Evolutionary conservation across 2,113 vertebrate genomes (phyloP).

Genomic region (Megaceryle maxima): DNA sequence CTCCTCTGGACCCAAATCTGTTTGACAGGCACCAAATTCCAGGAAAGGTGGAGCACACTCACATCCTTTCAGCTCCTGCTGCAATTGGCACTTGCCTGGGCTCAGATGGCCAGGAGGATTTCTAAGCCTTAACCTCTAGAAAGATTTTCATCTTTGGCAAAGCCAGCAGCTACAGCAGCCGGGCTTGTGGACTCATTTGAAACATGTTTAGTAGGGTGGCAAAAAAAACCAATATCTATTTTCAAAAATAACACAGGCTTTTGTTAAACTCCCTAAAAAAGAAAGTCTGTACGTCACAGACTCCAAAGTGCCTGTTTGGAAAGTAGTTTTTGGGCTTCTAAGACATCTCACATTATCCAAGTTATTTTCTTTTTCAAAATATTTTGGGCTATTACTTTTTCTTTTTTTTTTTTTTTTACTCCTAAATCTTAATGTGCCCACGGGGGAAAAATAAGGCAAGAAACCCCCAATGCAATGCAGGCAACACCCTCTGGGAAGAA

Average conservation of each 20-base stretch:
- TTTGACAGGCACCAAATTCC: not conserved
- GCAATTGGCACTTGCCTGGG: not conserved
- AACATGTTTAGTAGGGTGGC: accelerated
- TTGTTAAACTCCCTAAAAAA: not conserved
- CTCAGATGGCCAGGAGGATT: not conserved
- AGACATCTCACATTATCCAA: not conserved
- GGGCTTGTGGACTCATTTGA: not conserved
- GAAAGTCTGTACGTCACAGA: not conserved
- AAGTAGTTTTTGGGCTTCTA: not conserved
- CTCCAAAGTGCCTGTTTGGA: not conserved
- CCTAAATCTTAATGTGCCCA: not conserved
- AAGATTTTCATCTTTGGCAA: not conserved
- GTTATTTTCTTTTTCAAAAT: not conserved
- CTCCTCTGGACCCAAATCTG: not conserved
- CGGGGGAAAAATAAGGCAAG: not conserved
- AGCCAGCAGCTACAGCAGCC: not conserved
- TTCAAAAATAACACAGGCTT: not conserved
- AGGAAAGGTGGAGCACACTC: not conserved
- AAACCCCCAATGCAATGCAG: accelerated
- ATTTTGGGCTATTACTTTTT: not conserved
- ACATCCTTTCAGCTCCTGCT: not conserved
- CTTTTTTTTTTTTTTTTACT: not conserved
- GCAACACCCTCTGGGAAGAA: not conserved
- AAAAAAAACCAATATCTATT: not conserved
- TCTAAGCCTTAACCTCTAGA: not conserved